These are phyloP conservation scores for Catamblyrhynchus diadema DNA, from an alignment of 2,797 vertebrate genomes.

Conservation along the genomic window DNA sequence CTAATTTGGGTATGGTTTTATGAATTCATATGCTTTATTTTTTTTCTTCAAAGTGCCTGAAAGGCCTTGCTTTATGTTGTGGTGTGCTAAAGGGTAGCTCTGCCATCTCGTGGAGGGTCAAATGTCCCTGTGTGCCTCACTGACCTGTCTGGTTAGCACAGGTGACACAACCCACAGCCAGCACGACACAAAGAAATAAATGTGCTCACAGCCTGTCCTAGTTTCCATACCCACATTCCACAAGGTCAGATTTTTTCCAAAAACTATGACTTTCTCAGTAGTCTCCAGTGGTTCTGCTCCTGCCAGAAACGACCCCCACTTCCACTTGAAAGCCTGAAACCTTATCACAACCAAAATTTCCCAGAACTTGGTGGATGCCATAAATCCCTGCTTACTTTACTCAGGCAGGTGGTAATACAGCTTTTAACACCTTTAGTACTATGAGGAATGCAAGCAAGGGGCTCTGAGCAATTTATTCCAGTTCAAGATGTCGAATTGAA, in stretches of 20 bases:
- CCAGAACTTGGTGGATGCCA: neutral
- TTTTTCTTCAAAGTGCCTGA: neutral
- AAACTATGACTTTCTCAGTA: neutral
- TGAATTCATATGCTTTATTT: neutral
- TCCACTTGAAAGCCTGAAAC: neutral
- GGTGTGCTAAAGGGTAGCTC: neutral
- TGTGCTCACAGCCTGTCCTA: neutral
- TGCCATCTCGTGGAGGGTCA: accelerated
- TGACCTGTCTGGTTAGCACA: neutral
- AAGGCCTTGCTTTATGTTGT: neutral
- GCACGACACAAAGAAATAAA: neutral
- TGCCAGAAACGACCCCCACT: neutral
- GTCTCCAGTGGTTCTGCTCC: neutral
- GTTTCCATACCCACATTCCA: accelerated
- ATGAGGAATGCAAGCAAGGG: neutral
- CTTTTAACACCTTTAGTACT: neutral
- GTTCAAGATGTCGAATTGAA: neutral
- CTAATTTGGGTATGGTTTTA: neutral
- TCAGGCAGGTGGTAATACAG: neutral
- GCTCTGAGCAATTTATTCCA: neutral
- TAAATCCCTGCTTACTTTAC: neutral
- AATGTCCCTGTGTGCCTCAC: neutral
- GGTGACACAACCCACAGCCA: neutral
- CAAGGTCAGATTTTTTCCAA: neutral
- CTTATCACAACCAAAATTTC: neutral